Conservation (phyloP, 2,888 invertebrate species). For the Kuschelorhynchus macadamiae region DNA sequence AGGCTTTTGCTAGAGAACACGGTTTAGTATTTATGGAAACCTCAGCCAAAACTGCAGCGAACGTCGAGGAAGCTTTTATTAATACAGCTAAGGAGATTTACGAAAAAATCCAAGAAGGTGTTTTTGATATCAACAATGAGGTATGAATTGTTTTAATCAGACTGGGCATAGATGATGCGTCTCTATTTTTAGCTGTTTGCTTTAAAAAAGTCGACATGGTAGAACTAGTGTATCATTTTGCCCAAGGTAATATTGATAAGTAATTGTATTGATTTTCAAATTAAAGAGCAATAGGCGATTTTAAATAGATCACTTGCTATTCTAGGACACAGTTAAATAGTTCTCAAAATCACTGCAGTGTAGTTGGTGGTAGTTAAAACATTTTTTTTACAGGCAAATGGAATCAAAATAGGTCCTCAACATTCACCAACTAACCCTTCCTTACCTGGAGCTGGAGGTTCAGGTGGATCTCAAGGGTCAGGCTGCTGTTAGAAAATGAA, state of each 20-base stretch:
- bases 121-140: constrained; percentile 99
- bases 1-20: constrained; percentile 99
- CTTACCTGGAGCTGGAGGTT: constrained; percentile 84
- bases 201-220: too few relatives aligned
- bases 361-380: too few relatives aligned
- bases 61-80: constrained; percentile 99
- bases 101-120: constrained; percentile 99
- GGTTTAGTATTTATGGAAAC: constrained; percentile 99
- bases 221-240: too few relatives aligned
- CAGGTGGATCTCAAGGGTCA: constrained; percentile 86
- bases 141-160: too few relatives aligned
- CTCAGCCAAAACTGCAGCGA: constrained; percentile 99
- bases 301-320: too few relatives aligned
- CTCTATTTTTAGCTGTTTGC: too few relatives aligned
- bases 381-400: constrained; percentile 94
- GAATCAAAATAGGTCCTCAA: constrained; percentile 99
- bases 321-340: too few relatives aligned
- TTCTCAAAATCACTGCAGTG: too few relatives aligned
- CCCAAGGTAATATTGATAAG: too few relatives aligned
- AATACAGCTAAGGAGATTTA: constrained; percentile 99
- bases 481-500: constrained; percentile 85
- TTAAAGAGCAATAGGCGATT: too few relatives aligned
- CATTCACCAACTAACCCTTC: constrained; percentile 93
- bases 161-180: too few relatives aligned
- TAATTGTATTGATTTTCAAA: too few relatives aligned